Base-by-base conservation (phyloP, 2,888 invertebrate species). In the Melitaea athalia region DNA sequence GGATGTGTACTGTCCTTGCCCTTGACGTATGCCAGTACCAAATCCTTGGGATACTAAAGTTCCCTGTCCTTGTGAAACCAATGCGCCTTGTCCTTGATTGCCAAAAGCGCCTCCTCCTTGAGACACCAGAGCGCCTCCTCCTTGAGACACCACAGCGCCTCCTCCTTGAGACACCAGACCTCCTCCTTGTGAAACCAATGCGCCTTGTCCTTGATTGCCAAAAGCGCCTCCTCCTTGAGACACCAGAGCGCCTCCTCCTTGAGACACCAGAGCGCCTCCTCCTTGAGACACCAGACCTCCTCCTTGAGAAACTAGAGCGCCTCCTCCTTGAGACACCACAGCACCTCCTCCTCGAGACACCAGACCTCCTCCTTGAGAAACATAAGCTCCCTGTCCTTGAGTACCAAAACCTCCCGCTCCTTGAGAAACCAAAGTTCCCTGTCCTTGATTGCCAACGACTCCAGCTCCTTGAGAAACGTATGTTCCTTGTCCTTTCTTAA, bases 81-180 rank as follows among this genome's bases (percentile, higher is more conserved):
- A 38, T 63, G 80, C 80, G 61, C 85, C 86, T 70, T 80, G 79
- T 70, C 83, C 82, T 33, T 69, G 69, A 5, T 43, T 17, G 6
- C 57, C 45, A 14, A 64, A 33, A 38, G 60, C 33, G 43, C 70
- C 70, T 12, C 59, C 50, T 17, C 70, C 69, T 66, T 66, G 69
- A 4, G 59, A 42, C 7, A 66, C 53, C 62, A 67, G 0, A 75
- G 24, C 24, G 24, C 24, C 70, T 70, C 79, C 79, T 69, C 84
- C 84, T 33, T 70, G 70, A 11, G 60, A 12, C 4, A 68, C 65
- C 6, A 52, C 6, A 24, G 24, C 24, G 3, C 24, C 24, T 24
- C 24, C 24, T 24, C 24, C 5, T 24, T 24, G 24, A 24, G 24
- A n/a, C n/a, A n/a, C n/a, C n/a, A n/a, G n/a, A n/a, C n/a, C n/a